phyloP scores from a whole-genome alignment of 2,113 vertebrate species.

The Entomyzon cyanotis region DNA sequence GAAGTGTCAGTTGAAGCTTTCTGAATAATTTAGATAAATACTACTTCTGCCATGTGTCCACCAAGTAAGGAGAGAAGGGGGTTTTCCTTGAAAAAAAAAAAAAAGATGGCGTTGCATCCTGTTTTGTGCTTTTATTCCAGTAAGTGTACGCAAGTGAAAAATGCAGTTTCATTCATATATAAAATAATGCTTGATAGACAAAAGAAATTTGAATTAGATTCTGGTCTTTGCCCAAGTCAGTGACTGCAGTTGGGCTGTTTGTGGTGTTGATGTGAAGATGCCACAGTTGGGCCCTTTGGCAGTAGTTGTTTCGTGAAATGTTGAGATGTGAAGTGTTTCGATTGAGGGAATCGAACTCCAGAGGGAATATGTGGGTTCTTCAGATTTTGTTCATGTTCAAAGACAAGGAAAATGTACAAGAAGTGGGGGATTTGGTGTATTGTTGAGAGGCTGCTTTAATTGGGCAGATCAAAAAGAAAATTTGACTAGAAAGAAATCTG shows the following conservation, averaged over 20 bases:
- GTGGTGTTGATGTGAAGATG: background rate
- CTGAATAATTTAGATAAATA: constrained; percentile 47
- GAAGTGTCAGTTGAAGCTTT: constrained; percentile 60
- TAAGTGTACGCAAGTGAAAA: background rate
- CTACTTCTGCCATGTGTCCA: constrained; percentile 17
- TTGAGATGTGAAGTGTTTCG: background rate
- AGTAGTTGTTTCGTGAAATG: background rate
- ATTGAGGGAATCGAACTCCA: background rate
- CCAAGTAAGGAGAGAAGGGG: background rate
- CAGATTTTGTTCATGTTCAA: background rate
- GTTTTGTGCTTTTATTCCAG: background rate
- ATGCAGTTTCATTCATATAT: background rate
- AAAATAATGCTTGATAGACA: background rate
- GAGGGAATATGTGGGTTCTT: background rate
- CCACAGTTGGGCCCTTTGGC: background rate
- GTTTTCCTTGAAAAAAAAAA: background rate
- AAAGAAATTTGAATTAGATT: background rate
- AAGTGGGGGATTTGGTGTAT: background rate
- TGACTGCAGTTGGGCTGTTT: background rate
- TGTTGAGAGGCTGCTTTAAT: constrained; percentile 8
- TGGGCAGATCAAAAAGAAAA: background rate
- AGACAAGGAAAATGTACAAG: background rate
- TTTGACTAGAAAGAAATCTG: background rate
- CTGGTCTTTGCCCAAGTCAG: background rate
- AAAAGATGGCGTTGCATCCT: background rate